These are phyloP conservation scores for Virgularia gustaviana DNA, from an alignment of 92 coral and sea anemone genomes.

Conservation along the genomic window DNA sequence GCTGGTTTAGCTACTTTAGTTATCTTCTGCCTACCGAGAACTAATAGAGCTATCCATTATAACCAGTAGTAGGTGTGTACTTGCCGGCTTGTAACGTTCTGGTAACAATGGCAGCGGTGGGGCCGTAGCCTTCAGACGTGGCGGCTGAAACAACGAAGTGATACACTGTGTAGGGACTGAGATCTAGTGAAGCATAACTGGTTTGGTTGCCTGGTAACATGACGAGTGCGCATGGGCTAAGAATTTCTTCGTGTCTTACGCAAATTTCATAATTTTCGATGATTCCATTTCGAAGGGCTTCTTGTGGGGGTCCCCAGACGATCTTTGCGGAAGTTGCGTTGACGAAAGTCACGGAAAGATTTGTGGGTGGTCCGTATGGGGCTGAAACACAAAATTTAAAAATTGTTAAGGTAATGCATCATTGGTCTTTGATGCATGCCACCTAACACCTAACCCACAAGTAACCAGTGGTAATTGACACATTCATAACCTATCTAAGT, in stretches of 20 bases:
- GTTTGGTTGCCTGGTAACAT: conserved; percentile 1
- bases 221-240: not conserved
- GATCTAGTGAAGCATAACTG: not conserved
- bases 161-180: conserved; percentile 14
- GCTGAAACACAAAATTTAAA: conserved; percentile 4
- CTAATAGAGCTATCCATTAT: too few relatives aligned
- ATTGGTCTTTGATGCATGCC: too few relatives aligned
- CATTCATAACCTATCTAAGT: too few relatives aligned
- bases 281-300: conserved; percentile 17
- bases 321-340: conserved; percentile 4
- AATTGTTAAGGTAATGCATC: too few relatives aligned
- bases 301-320: conserved; percentile 25
- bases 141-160: conserved; percentile 19
- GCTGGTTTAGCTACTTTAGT: not conserved
- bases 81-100: conserved; percentile 23
- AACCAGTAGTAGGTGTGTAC: too few relatives aligned
- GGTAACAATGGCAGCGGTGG: not conserved
- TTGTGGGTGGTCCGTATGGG: conserved; percentile 27
- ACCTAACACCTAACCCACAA: too few relatives aligned
- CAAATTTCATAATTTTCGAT: conserved; percentile 25
- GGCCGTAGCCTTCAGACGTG: conserved; percentile 28
- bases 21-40: too few relatives aligned
- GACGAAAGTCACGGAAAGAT: conserved; percentile 26
- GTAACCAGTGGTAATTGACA: too few relatives aligned
- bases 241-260: not conserved